These are phyloP conservation scores for Steinernema carpocapsae DNA, from an alignment of 2,888 invertebrate species.

Conservation along the genomic window DNA sequence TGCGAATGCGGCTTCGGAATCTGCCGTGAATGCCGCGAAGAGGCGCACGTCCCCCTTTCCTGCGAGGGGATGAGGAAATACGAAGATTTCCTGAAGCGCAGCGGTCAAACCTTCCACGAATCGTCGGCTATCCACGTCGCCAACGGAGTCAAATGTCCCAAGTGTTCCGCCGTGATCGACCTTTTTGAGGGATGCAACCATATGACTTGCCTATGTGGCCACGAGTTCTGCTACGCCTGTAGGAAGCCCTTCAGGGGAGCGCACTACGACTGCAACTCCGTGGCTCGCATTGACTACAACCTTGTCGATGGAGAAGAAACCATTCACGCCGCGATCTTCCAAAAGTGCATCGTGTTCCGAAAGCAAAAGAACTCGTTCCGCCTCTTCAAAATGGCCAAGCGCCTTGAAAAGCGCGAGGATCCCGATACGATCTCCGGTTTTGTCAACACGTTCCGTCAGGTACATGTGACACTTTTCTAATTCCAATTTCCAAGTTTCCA, in stretches of 20 bases:
- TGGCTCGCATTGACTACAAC: not conserved
- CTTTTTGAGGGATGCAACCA: constrained; percentile 17
- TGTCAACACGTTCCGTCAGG: not conserved
- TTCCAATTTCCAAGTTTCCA: not conserved
- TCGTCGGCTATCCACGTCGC: not conserved
- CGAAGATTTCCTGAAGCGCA: constrained; percentile 14
- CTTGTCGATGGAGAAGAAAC: constrained; percentile 9
- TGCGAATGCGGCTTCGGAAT: not conserved
- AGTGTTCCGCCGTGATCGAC: not conserved
- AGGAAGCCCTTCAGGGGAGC: constrained; percentile 2
- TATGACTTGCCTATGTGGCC: constrained; percentile 13
- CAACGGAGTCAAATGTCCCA: constrained; percentile 11
- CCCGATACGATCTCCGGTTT: not conserved
- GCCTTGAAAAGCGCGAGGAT: not conserved
- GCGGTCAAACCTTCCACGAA: constrained; percentile 21
- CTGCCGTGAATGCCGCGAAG: constrained; percentile 26
- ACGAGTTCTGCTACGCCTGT: constrained; percentile 30
- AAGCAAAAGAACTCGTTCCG: not conserved
- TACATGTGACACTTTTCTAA: not conserved
- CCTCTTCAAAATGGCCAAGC: not conserved
- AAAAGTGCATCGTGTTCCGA: not conserved
- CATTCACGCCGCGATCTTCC: constrained; percentile 3
- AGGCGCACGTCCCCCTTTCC: constrained; percentile 19
- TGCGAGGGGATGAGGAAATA: constrained; percentile 10
- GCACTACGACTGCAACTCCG: constrained; percentile 4